Evolutionary conservation across 2,888 invertebrate species (phyloP).

Genomic region (Trissolcus brochymenae): DNA sequence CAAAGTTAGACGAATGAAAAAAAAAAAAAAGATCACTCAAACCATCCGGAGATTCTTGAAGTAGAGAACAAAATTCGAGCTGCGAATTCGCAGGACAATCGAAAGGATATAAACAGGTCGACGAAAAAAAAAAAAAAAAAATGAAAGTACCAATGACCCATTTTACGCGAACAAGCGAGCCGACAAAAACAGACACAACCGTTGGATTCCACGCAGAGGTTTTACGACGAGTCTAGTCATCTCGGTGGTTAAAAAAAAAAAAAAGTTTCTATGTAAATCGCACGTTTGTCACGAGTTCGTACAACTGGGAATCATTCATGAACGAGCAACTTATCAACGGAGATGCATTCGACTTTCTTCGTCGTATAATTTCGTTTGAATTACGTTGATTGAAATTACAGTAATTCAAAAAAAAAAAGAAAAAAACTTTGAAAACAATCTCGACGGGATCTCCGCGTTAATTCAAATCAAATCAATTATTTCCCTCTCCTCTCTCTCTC

Average conservation of each 20-base stretch:
- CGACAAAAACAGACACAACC: constrained; percentile 18
- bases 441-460: too few relatives aligned
- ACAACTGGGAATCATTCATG: constrained; percentile 29
- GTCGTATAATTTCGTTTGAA: neutral
- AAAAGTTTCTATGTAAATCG: constrained; percentile 33
- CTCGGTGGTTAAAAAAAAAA: constrained; percentile 20
- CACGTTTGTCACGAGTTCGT: constrained; percentile 7
- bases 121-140: too few relatives aligned
- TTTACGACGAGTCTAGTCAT: constrained; percentile 43
- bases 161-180: constrained; percentile 13
- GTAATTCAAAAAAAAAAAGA: too few relatives aligned
- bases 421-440: too few relatives aligned
- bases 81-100: too few relatives aligned
- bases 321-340: constrained; percentile 32
- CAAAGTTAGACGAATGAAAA: too few relatives aligned
- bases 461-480: neutral
- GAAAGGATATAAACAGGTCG: too few relatives aligned
- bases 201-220: constrained; percentile 19
- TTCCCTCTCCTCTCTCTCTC: constrained; percentile 4
- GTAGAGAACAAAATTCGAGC: too few relatives aligned
- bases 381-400: too few relatives aligned
- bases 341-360: constrained; percentile 34
- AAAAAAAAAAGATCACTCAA: neutral
- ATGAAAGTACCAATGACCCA: constrained; percentile 41
- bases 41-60: neutral